Conservation (phyloP, 2,888 invertebrate species). For the Limulus polyphemus region DNA sequence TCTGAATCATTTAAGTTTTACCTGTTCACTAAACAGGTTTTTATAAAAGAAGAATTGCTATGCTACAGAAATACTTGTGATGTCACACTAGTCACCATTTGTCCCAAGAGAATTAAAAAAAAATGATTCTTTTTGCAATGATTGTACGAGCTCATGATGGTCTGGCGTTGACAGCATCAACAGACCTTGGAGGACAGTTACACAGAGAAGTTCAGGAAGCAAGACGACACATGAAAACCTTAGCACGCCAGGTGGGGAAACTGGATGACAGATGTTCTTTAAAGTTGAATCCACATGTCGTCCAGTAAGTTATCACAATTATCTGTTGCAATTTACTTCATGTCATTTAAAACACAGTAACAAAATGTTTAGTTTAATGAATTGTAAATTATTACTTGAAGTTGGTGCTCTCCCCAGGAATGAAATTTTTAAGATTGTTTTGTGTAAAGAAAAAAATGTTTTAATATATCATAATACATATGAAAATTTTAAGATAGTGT, state of each 20-base stretch:
- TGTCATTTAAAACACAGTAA: not conserved
- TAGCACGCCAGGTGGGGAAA: conserved; percentile 33
- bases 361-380: too few relatives aligned
- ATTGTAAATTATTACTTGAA: too few relatives aligned
- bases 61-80: too few relatives aligned
- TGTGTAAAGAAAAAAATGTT: too few relatives aligned
- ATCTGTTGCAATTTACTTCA: not conserved
- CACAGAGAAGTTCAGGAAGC: conserved; percentile 33
- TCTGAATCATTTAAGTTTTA: too few relatives aligned
- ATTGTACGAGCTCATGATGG: conserved; percentile 34
- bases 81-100: too few relatives aligned
- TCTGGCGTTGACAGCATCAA: conserved; percentile 35
- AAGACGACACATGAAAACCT: conserved; percentile 33
- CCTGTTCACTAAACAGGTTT: too few relatives aligned
- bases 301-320: conserved; percentile 35
- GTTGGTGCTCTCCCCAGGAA: too few relatives aligned
- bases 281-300: conserved; percentile 32
- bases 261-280: conserved; percentile 37
- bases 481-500: too few relatives aligned
- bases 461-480: too few relatives aligned
- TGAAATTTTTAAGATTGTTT: too few relatives aligned
- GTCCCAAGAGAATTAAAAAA: conserved; percentile 21
- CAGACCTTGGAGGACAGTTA: conserved; percentile 33
- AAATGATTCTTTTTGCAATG: conserved; percentile 30
- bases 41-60: too few relatives aligned